A percentile compares a stretch with the other conserved stretches of the same genome.
phyloP scores from a whole-genome alignment of 2,888 invertebrate species.

The Drosophila koepferae region DNA sequence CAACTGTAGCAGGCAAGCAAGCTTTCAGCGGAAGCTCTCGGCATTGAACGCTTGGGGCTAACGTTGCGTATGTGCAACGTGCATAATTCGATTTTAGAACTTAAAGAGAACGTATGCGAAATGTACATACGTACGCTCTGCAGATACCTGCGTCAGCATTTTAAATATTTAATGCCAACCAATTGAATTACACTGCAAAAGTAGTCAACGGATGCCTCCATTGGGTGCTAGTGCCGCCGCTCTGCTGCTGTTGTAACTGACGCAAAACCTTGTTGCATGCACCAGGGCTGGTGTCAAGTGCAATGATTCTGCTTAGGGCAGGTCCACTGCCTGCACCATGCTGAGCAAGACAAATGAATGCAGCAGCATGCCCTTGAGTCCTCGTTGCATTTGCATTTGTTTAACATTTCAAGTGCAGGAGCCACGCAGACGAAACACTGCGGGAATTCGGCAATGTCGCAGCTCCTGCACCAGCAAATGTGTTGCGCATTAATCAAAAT shows the following conservation, averaged over 20 bases:
- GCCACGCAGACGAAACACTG: slow-evolving; percentile 29
- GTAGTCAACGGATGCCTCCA: slow-evolving; percentile 19
- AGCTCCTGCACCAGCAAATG: slow-evolving; percentile 25
- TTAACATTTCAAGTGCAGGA: slow-evolving; percentile 67
- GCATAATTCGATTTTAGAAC: slow-evolving; percentile 72
- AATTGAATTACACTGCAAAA: slow-evolving; percentile 73
- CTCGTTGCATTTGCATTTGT: slow-evolving; percentile 64
- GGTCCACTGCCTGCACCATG: slow-evolving; percentile 35
- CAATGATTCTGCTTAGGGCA: slow-evolving; percentile 60
- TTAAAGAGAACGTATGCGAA: slow-evolving; percentile 22
- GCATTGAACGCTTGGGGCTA: slow-evolving; percentile 32
- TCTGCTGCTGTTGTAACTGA: slow-evolving; percentile 5
- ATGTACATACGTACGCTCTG: slow-evolving; percentile 17
- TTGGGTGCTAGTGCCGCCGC: slow-evolving; percentile 10
- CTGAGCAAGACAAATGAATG: slow-evolving; percentile 78
- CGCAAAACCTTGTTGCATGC: slow-evolving; percentile 34
- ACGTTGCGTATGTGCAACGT: slow-evolving; percentile 65
- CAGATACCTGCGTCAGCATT: slow-evolving; percentile 49
- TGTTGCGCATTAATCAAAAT: slow-evolving; percentile 77
- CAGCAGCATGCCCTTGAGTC: slow-evolving; percentile 49
- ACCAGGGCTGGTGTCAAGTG: slow-evolving; percentile 49
- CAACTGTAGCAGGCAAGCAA: slow-evolving; percentile 44
- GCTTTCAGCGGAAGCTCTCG: slow-evolving; percentile 59
- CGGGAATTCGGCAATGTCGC: slow-evolving; percentile 51
- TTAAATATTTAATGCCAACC: slow-evolving; percentile 81